Conservation (phyloP, 37 sponge, comb jelly and placozoan species). For the Geodia barretti region DNA sequence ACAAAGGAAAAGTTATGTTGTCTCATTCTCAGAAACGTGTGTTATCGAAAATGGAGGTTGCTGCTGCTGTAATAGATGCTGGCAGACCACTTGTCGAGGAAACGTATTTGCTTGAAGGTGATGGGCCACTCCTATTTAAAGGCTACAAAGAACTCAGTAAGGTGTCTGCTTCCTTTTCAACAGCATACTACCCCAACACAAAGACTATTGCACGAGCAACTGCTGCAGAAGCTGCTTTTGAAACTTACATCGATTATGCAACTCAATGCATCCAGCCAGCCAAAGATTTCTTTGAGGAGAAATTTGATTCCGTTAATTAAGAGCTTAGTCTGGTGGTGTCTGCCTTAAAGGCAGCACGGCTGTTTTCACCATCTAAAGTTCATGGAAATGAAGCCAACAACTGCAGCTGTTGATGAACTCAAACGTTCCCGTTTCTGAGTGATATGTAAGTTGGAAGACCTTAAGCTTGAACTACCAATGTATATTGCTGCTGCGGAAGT, state of each 20-base stretch:
- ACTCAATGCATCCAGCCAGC: background rate
- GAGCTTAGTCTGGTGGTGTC: conserved; percentile 1
- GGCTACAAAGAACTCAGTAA: conserved; percentile 2
- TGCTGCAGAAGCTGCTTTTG: background rate
- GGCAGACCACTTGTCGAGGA: background rate
- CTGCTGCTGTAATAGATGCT: background rate
- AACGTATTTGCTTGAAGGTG: conserved; percentile 6
- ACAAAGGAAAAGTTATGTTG: background rate
- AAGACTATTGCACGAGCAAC: conserved; percentile 8
- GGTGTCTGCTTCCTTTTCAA: conserved; percentile 18
- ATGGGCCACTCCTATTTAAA: conserved; percentile 14
- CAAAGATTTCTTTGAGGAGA: background rate
- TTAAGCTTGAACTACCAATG: conserved; percentile 7
- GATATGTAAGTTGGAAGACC: conserved; percentile 5
- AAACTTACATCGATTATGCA: background rate
- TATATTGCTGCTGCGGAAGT: conserved; percentile 10
- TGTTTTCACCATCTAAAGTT: background rate
- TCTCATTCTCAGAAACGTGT: conserved; percentile 15
- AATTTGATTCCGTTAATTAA: background rate
- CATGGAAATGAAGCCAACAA: background rate
- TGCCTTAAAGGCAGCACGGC: conserved; percentile 2
- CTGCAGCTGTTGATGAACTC: background rate
- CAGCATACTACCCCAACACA: conserved; percentile 15
- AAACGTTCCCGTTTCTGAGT: conserved; percentile 9
- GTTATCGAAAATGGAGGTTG: background rate